Conservation (phyloP, 2,888 invertebrate species). For the Pollenia amentaria region DNA sequence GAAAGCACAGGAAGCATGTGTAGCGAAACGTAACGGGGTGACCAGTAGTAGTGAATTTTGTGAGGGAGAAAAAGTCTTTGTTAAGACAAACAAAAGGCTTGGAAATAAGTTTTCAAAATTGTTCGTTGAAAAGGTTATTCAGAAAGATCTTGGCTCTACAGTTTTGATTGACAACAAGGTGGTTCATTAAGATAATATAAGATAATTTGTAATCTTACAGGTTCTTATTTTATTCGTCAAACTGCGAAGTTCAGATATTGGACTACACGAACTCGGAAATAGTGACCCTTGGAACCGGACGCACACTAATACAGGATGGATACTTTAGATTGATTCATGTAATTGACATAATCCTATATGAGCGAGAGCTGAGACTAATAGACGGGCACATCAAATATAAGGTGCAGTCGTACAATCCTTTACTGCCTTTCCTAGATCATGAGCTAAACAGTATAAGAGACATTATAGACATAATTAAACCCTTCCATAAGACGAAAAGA, state of each 20-base stretch:
- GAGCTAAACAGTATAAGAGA: too few species aligned
- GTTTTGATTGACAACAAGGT: not conserved
- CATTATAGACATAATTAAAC: too few species aligned
- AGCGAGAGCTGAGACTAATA: too few species aligned
- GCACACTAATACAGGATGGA: not conserved
- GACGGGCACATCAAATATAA: too few species aligned
- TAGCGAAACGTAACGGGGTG: not conserved
- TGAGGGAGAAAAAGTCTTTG: not conserved
- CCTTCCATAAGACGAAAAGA: too few species aligned
- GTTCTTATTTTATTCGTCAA: constrained; percentile 3
- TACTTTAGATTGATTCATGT: too few species aligned
- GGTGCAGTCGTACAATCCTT: too few species aligned
- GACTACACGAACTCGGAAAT: too few species aligned
- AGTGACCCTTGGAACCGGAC: not conserved
- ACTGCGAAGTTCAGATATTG: too few species aligned
- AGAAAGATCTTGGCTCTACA: not conserved
- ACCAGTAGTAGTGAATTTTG: not conserved
- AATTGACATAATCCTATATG: too few species aligned
- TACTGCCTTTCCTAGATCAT: too few species aligned
- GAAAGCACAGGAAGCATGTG: not conserved
- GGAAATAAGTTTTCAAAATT: not conserved
- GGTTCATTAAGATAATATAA: not conserved
- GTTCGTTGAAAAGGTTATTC: not conserved
- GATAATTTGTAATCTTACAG: not conserved
- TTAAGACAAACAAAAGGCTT: not conserved